Base-by-base conservation (phyloP, 2,888 invertebrate species). In the Lydus trimaculatus region DNA sequence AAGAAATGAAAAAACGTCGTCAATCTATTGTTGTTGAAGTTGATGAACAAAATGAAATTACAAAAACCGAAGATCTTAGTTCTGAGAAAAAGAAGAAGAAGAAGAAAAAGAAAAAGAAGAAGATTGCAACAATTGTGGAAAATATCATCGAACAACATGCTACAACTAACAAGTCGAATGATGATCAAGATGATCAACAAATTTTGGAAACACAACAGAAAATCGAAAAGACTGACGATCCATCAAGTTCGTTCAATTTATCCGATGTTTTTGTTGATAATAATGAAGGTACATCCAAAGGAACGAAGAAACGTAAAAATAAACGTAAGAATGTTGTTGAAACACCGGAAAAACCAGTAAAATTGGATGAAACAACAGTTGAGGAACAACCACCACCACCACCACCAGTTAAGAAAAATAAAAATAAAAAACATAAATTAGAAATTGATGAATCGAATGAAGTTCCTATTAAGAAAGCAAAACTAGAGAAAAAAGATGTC, bases 291-390 rank as follows among this genome's bases (percentile, higher is more conserved):
- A 36, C 13, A 3, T 11, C 13, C 13, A 36, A 36, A 36, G 36
- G 8, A n/a, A 64, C 69, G 60, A 66, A 67, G 31, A 70, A 61
- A 31, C 43, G 62, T 67, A 25, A n/a, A 11, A 52, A 39, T 52
- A 20, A 68, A 62, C 7, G n/a, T n/a, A 39, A 36, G 61, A 15
- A 52, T 67, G 43, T 59, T 23, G 64, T 58, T 31, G 48, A 58
- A 31, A 61, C 15, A 28, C 15, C 11, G 4, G 56, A 33, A 43
- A 23, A 61, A 33, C 1, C 36, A 13, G 23, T 33, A 17, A 61
- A 52, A n/a, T 43, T 43, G 39, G n/a, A n/a, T n/a, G n/a, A n/a
- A n/a, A n/a, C n/a, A n/a, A n/a, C 6, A 43, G 13, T 52, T 23
- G 36, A 36, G 15, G 20, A 33, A 61, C 7, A 36, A 23, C 9